Conservation (phyloP, 2,888 invertebrate genomes). For the Acleris laterana region DNA sequence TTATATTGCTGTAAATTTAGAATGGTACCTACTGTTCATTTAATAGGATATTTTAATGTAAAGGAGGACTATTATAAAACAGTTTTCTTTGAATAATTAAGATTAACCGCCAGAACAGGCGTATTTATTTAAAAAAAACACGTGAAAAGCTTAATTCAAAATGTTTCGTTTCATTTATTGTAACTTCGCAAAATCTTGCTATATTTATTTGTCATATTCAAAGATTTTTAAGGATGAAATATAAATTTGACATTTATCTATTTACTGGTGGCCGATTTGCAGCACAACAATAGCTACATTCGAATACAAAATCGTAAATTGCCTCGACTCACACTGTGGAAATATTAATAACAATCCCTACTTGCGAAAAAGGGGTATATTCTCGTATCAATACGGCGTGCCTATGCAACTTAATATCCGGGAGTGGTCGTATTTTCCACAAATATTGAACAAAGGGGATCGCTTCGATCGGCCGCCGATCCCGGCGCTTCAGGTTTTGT, state of each 20-base stretch:
- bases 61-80: too few species aligned
- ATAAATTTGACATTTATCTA: too few species aligned
- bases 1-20: slow-evolving; percentile 2
- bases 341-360: not conserved
- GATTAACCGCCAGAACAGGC: too few species aligned
- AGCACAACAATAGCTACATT: too few species aligned
- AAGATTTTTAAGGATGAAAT: too few species aligned
- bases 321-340: not conserved
- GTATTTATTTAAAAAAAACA: too few species aligned
- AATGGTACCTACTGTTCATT: not conserved
- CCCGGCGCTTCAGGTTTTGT: slow-evolving; percentile 11
- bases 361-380: not conserved
- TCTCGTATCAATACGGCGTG: slow-evolving; percentile 24
- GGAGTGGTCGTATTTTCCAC: slow-evolving; percentile 35
- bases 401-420: slow-evolving; percentile 33
- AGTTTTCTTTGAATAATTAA: too few species aligned
- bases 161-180: not conserved
- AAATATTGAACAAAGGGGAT: slow-evolving; percentile 35
- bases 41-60: too few species aligned
- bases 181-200: not conserved
- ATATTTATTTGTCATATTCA: too few species aligned
- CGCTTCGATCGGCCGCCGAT: slow-evolving; percentile 18
- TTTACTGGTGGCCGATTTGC: too few species aligned
- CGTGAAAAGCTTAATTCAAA: not conserved
- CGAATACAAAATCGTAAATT: too few species aligned